A percentile compares a stretch with the other conserved stretches of the same genome.
These are phyloP conservation scores for Willisornis vidua DNA, from an alignment of 2,113 vertebrate genomes.

Conservation along the genomic window DNA sequence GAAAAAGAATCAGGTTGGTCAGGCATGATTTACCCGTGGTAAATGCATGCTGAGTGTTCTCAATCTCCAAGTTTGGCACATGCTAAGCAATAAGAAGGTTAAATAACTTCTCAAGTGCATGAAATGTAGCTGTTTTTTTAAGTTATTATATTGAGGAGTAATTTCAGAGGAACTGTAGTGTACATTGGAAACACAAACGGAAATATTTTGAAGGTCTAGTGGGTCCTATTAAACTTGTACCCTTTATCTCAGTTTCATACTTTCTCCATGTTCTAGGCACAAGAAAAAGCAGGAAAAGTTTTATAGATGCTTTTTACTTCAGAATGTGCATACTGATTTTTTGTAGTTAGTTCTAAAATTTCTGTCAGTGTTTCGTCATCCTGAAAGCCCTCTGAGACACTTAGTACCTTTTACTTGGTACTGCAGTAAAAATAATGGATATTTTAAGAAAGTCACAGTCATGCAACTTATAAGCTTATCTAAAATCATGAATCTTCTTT, in stretches of 20 bases:
- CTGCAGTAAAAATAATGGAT: background rate
- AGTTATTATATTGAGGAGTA: background rate
- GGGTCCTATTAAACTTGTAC: background rate
- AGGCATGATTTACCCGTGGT: background rate
- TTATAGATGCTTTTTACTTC: background rate
- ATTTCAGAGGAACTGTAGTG: background rate
- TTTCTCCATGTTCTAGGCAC: background rate
- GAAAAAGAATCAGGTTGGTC: background rate
- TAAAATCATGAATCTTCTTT: background rate
- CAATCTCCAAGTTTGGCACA: background rate
- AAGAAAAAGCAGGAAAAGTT: background rate
- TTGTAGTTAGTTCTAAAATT: background rate
- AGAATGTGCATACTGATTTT: background rate
- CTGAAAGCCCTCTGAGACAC: background rate
- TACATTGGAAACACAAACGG: background rate
- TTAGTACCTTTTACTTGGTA: background rate
- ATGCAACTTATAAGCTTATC: background rate
- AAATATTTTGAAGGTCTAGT: background rate
- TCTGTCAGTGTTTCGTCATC: background rate
- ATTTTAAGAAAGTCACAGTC: background rate
- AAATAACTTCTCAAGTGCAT: background rate
- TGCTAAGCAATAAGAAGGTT: background rate
- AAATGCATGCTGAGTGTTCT: background rate
- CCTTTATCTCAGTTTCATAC: background rate
- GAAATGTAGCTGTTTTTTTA: background rate